Conservation (phyloP, 1,140 invertebrate species). For the Calephelis virginiensis region DNA sequence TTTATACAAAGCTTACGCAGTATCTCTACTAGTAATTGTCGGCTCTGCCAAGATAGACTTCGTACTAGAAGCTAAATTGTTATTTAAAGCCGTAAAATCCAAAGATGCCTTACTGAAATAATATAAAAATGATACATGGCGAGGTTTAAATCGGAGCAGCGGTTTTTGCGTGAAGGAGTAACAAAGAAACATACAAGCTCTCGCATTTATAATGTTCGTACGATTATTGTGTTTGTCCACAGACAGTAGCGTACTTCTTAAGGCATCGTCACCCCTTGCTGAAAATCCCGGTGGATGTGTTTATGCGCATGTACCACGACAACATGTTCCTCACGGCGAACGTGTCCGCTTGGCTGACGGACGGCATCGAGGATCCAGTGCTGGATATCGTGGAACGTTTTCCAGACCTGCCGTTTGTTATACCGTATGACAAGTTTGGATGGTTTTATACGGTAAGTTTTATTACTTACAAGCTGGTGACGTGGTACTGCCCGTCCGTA, state of each 20-base stretch:
- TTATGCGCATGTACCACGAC: slow-evolving; percentile 76
- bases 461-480: background rate
- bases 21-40: no score
- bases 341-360: slow-evolving; percentile 81
- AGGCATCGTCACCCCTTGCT: slow-evolving; percentile 65
- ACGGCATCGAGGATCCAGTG: slow-evolving; percentile 85
- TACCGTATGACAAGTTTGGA: slow-evolving; percentile 85
- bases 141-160: no score
- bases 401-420: slow-evolving; percentile 73
- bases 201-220: background rate
- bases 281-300: slow-evolving; percentile 74
- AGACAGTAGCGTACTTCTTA: slow-evolving; percentile 83
- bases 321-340: slow-evolving; percentile 81
- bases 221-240: slow-evolving; percentile 41
- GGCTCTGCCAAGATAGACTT: no score
- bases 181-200: no score
- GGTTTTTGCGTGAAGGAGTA: no score
- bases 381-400: slow-evolving; percentile 79
- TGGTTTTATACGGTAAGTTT: slow-evolving; percentile 83
- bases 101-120: no score
- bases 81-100: no score
- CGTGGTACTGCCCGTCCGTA: no score
- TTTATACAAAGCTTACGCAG: no score
- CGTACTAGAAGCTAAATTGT: no score
- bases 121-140: no score